Evolutionary conservation across 2,113 vertebrate species (phyloP).

Genomic region (cattle (Bos taurus)): ARS-UCD2.0 NC_037328.1:76821501-76822000

Average conservation of each 20-base stretch:
- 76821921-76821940: too few species aligned
- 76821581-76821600: not conserved
- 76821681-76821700: not conserved
- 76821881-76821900: not conserved
- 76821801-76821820: not conserved
- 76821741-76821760: not conserved
- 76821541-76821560: not conserved
- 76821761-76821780: not conserved
- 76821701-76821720: not conserved
- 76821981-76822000: not conserved
- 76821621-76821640: not conserved
- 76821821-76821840: not conserved
- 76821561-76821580: not conserved
- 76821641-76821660: not conserved
- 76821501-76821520: not conserved
- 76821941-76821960: not conserved
- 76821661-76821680: not conserved
- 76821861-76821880: not conserved
- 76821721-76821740: not conserved
- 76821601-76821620: not conserved
- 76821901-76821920: not conserved
- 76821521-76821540: not conserved
- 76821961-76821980: not conserved
- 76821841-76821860: not conserved
- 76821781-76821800: not conserved